Evolutionary conservation across 2,888 invertebrate species (phyloP), one percentile per base, ranked within the genome.

Genomic region (Calliphora vomitoria): DNA sequence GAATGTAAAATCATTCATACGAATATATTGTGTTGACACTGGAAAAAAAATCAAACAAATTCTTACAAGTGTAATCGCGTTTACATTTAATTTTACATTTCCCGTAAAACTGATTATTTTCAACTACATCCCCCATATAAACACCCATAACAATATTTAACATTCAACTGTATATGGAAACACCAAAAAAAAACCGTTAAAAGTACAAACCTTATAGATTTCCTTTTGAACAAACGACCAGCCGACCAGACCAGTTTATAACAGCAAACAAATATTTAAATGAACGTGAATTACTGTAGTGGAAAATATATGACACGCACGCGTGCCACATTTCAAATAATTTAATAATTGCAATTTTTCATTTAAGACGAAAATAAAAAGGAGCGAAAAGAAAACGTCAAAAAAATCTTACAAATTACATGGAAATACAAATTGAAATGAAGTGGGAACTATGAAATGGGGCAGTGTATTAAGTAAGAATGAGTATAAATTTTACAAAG

Each of bases 41-140:
- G 10, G 20, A 25, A 64, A 38, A 11, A n/a, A n/a, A 35, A n/a
- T 20, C 11, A 0, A 38, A 64, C 6, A 64, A 64, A 38, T n/a
- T 64, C 8, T 38, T 64, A 41, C 41, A 72, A 83, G 82, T 85
- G 90, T 91, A 91, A 91, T 92, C 91, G 90, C 89, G 69, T 69
- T 92, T 91, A 91, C 90, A 91, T 91, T 92, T 92, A 91, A 91
- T 91, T 92, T 91, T 91, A 91, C 91, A 92, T 92, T 92, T 91
- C 92, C 91, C 91, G 85, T 41, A 62, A 86, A 88, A 88, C 88
- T 90, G 91, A 91, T 91, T 91, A 91, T 90, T 89, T 90, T 90
- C 90, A 91, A 68, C 35, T 50, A 75, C 68, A 60, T 44, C 13
- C 44, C 44, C 4, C 13, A 2, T 44, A 11, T 44, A 1, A 1